Evolutionary conservation across 2,888 invertebrate genomes (phyloP).

Genomic region (Dascillus cervinus): DNA sequence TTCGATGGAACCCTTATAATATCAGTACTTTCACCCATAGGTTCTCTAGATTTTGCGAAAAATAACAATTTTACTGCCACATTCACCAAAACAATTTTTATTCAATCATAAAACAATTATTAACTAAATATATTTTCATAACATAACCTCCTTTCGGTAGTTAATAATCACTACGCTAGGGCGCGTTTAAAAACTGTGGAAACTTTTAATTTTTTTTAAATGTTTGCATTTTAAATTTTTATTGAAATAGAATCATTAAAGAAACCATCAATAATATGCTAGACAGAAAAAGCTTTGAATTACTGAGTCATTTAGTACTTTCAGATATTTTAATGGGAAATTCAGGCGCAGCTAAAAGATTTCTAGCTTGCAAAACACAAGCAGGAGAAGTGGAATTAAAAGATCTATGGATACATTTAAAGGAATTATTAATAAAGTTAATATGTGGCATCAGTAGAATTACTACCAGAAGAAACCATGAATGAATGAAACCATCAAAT

Average conservation of each 20-base stretch:
- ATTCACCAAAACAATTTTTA: conserved; percentile 35
- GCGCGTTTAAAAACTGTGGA: too few species aligned
- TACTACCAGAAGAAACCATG: conserved; percentile 71
- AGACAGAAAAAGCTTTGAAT: conserved; percentile 72
- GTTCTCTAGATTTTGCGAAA: conserved; percentile 85
- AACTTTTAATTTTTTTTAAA: background rate
- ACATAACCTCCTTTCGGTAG: too few species aligned
- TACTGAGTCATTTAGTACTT: conserved; percentile 83
- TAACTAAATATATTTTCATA: too few species aligned
- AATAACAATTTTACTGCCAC: conserved; percentile 67
- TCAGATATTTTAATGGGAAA: too few species aligned
- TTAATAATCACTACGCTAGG: too few species aligned
- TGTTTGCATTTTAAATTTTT: background rate
- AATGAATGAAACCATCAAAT: too few species aligned
- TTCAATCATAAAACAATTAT: background rate
- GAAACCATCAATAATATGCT: conserved; percentile 86
- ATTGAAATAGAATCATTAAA: conserved; percentile 53
- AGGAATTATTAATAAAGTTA: conserved; percentile 63
- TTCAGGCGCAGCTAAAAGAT: too few species aligned
- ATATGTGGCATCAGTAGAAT: conserved; percentile 64
- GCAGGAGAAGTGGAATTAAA: too few species aligned
- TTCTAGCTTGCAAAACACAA: too few species aligned
- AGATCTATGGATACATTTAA: conserved; percentile 80
- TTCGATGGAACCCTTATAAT: conserved; percentile 46
- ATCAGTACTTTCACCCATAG: conserved; percentile 58